A percentile compares a stretch with the other conserved stretches of the same genome.
Conservation (phyloP, 2,797 vertebrate genomes). For the Echiichthys vipera region DNA sequence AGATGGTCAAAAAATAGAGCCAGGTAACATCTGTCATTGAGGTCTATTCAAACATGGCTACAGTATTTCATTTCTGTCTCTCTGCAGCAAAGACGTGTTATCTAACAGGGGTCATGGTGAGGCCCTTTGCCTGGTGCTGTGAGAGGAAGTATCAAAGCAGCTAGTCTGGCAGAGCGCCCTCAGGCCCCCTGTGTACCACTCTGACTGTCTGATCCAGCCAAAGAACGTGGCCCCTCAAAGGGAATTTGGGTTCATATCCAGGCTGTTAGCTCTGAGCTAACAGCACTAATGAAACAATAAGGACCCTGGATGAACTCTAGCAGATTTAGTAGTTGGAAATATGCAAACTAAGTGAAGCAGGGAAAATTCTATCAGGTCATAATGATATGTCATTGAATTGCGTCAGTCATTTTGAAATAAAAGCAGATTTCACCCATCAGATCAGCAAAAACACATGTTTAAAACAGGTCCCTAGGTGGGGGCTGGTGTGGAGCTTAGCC, state of each 20-base stretch:
- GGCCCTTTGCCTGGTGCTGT: conserved; percentile 68
- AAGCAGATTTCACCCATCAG: conserved; percentile 8
- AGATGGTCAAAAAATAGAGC: conserved; percentile 35
- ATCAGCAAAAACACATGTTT: conserved; percentile 23
- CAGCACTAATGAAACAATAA: conserved; percentile 52
- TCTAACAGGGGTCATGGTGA: conserved; percentile 75
- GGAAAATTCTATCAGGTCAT: neutral
- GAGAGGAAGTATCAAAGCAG: conserved; percentile 78
- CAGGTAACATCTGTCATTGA: conserved; percentile 50
- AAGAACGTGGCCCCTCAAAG: conserved; percentile 63
- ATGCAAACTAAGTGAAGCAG: conserved; percentile 5
- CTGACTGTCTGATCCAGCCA: conserved; percentile 74
- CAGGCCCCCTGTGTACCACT: conserved; percentile 68
- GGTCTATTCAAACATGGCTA: conserved; percentile 46
- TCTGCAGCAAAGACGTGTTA: conserved; percentile 73
- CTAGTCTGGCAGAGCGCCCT: conserved; percentile 73
- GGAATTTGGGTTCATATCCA: conserved; percentile 64
- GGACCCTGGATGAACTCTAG: conserved; percentile 52
- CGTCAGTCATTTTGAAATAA: neutral
- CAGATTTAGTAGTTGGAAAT: conserved; percentile 15
- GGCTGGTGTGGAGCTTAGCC: conserved; percentile 41
- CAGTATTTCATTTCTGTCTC: conserved; percentile 23
- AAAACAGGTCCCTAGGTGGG: conserved; percentile 22
- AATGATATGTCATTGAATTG: conserved; percentile 4
- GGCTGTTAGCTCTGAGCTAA: conserved; percentile 46